Conservation (phyloP, 2,888 invertebrate genomes). For the Arrhopalites spinosus region DNA sequence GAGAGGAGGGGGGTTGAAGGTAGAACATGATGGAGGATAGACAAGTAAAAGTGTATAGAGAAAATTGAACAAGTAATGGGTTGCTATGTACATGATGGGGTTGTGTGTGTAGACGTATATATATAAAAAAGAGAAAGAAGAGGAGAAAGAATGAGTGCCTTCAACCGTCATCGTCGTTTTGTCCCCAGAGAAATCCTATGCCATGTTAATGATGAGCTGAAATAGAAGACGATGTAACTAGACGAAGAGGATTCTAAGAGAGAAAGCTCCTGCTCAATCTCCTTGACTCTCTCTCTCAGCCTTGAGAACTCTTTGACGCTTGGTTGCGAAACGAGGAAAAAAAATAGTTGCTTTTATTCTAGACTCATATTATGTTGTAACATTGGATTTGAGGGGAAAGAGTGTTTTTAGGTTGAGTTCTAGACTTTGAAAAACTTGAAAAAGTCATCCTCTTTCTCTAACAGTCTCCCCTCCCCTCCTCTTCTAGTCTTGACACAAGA, state of each 20-base stretch:
- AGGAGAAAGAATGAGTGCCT: constrained; percentile 22
- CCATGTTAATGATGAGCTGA: constrained; percentile 35
- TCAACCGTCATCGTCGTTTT: constrained; percentile 22
- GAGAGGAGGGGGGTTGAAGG: not conserved
- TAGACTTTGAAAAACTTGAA: too few relatives aligned
- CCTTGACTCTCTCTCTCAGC: not conserved
- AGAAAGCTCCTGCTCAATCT: constrained; percentile 10
- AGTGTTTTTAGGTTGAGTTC: too few relatives aligned
- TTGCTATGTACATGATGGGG: not conserved
- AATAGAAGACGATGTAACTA: constrained; percentile 32
- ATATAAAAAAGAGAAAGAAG: not conserved
- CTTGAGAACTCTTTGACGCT: not conserved
- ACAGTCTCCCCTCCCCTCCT: too few relatives aligned
- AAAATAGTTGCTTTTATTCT: not conserved
- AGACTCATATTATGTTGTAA: too few relatives aligned
- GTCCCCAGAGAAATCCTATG: constrained; percentile 34
- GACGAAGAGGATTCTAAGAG: constrained; percentile 1
- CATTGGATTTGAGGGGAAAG: too few relatives aligned
- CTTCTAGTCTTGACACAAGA: too few relatives aligned
- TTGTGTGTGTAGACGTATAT: not conserved
- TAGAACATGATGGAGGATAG: not conserved
- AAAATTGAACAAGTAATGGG: constrained; percentile 16
- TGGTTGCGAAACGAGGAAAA: not conserved
- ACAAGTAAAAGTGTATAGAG: not conserved
- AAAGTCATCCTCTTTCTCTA: too few relatives aligned